Evolutionary conservation across 2,888 invertebrate genomes (phyloP).

Genomic region (Polylopha cassiicola): DNA sequence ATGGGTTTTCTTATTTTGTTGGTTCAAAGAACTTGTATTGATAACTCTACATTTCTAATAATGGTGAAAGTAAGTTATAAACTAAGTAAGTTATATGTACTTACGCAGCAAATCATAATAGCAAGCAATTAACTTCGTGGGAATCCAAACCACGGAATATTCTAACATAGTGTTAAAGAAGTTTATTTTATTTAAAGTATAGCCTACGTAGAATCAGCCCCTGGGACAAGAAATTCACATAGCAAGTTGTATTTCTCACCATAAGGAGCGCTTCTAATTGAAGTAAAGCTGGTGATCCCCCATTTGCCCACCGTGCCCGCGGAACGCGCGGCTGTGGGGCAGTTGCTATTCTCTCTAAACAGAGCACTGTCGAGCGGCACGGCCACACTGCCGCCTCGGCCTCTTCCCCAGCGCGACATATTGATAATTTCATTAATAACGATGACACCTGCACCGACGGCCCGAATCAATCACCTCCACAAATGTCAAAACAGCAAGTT

Average conservation of each 20-base stretch:
- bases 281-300: slow-evolving; percentile 96
- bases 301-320: slow-evolving; percentile 95
- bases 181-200: too few species aligned
- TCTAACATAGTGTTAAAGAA: too few species aligned
- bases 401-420: slow-evolving; percentile 82
- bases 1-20: too few species aligned
- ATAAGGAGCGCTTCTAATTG: slow-evolving; percentile 87
- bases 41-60: too few species aligned
- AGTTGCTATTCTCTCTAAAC: slow-evolving; percentile 87
- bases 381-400: slow-evolving; percentile 78
- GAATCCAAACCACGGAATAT: too few species aligned
- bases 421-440: slow-evolving; percentile 73
- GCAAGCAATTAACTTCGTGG: too few species aligned
- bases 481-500: slow-evolving; percentile 54
- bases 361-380: slow-evolving; percentile 80
- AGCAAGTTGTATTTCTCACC: slow-evolving; percentile 75
- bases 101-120: too few species aligned
- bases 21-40: too few species aligned
- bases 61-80: slow-evolving; percentile 14
- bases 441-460: slow-evolving; percentile 63
- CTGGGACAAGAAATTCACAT: too few species aligned
- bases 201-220: too few species aligned
- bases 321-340: slow-evolving; percentile 91
- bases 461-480: slow-evolving; percentile 48
- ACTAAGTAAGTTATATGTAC: too few species aligned